A percentile compares a stretch with the other conserved stretches of the same genome.
Conservation (phyloP, 1,140 invertebrate genomes). For the Babylonia areolata region DNA sequence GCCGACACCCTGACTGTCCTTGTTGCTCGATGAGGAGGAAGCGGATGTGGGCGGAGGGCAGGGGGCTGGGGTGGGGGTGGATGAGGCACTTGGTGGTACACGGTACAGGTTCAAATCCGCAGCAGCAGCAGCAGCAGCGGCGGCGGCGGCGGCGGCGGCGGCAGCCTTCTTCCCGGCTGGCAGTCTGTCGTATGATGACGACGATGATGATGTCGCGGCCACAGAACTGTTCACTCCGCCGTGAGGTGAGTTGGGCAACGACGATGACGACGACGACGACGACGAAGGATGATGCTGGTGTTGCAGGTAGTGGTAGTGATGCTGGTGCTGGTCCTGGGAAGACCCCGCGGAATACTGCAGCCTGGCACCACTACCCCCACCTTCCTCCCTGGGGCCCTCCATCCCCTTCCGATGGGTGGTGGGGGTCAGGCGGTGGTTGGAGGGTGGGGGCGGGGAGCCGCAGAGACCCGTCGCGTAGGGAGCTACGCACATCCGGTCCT, state of each 20-base stretch:
- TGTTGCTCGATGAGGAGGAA: background rate
- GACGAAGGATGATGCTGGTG: conserved; percentile 9
- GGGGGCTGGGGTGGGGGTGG: background rate
- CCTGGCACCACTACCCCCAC: background rate
- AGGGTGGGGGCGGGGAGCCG: background rate
- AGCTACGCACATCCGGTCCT: conserved; percentile 19
- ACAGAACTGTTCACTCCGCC: background rate
- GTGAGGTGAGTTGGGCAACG: background rate
- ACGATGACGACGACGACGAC: too few species aligned
- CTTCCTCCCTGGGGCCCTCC: background rate
- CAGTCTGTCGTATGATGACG: background rate
- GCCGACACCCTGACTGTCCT: background rate
- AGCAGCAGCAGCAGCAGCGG: too few species aligned
- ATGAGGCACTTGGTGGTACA: conserved; percentile 14
- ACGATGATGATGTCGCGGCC: background rate
- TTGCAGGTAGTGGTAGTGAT: background rate
- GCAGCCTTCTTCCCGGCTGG: too few species aligned
- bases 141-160: too few species aligned
- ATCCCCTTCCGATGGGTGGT: background rate
- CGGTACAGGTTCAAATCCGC: background rate
- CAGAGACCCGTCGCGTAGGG: conserved; percentile 39
- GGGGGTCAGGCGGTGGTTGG: background rate
- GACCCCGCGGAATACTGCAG: too few species aligned
- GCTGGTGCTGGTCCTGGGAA: background rate
- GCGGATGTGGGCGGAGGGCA: background rate